Evolutionary conservation across 2,113 vertebrate genomes (phyloP).

Genomic region (Actenoides hombroni): DNA sequence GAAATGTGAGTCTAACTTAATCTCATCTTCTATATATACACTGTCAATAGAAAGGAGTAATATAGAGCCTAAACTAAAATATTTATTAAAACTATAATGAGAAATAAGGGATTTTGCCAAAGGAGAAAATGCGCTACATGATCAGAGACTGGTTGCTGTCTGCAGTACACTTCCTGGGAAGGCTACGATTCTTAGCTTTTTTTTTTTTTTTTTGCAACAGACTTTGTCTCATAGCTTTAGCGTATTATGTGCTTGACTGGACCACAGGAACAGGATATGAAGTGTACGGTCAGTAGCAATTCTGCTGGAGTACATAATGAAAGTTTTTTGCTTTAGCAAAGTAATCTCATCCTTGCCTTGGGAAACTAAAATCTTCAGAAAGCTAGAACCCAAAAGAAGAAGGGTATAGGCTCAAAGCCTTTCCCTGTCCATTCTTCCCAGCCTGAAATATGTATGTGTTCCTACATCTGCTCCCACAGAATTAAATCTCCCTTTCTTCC

Average conservation of each 20-base stretch:
- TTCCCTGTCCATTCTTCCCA: background rate
- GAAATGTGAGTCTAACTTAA: background rate
- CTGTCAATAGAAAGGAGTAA: background rate
- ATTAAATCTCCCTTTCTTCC: background rate
- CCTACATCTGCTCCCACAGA: background rate
- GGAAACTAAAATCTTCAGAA: background rate
- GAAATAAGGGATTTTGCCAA: background rate
- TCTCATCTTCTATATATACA: background rate
- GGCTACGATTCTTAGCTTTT: background rate
- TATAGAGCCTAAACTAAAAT: background rate
- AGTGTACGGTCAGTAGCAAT: background rate
- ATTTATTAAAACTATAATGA: conserved; percentile 28
- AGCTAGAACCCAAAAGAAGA: background rate
- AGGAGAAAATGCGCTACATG: background rate
- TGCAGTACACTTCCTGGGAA: background rate
- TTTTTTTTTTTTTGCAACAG: background rate
- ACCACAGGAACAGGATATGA: background rate
- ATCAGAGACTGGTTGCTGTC: background rate
- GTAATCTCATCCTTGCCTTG: background rate
- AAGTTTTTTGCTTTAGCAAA: background rate
- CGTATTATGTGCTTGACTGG: background rate
- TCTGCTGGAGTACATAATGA: background rate
- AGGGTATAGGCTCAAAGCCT: background rate
- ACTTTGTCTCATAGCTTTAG: background rate
- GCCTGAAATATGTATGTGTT: background rate